Evolutionary conservation across 1,140 invertebrate genomes (phyloP).

Genomic region (Campodea augens): DNA sequence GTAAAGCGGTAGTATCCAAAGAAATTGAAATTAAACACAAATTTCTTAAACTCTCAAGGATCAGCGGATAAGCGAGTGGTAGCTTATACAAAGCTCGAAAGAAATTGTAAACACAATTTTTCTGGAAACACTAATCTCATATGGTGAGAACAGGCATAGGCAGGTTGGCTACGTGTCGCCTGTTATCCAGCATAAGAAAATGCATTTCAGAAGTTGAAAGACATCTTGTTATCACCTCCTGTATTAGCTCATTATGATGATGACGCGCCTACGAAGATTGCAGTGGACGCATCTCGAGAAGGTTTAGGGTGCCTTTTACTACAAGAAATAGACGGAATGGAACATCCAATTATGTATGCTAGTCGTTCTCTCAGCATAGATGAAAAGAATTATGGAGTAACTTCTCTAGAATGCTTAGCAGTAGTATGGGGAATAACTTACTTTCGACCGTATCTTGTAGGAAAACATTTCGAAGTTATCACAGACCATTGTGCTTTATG

Average conservation of each 20-base stretch:
- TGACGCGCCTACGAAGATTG: not conserved
- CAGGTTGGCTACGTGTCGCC: no score
- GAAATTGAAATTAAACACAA: no score
- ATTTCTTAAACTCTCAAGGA: no score
- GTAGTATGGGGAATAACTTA: slow-evolving; percentile 26
- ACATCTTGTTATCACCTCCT: not conserved
- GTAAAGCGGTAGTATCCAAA: no score
- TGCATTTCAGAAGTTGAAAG: not conserved
- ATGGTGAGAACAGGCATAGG: no score
- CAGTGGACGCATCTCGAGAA: not conserved
- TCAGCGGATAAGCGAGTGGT: no score
- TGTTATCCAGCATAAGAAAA: no score
- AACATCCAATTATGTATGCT: slow-evolving; percentile 18
- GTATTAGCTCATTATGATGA: not conserved
- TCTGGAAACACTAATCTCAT: no score
- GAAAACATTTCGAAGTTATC: slow-evolving; percentile 26
- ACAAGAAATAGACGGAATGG: not conserved
- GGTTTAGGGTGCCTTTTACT: not conserved
- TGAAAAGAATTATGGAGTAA: slow-evolving; percentile 21
- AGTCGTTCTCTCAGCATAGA: slow-evolving; percentile 15
- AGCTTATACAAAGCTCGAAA: no score
- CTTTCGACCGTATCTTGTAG: slow-evolving; percentile 28
- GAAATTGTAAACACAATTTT: no score
- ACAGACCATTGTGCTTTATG: slow-evolving; percentile 30
- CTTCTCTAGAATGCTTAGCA: slow-evolving; percentile 28